phyloP scores from a whole-genome alignment of 2,797 vertebrate genomes.

The Halcyon leucocephala region DNA sequence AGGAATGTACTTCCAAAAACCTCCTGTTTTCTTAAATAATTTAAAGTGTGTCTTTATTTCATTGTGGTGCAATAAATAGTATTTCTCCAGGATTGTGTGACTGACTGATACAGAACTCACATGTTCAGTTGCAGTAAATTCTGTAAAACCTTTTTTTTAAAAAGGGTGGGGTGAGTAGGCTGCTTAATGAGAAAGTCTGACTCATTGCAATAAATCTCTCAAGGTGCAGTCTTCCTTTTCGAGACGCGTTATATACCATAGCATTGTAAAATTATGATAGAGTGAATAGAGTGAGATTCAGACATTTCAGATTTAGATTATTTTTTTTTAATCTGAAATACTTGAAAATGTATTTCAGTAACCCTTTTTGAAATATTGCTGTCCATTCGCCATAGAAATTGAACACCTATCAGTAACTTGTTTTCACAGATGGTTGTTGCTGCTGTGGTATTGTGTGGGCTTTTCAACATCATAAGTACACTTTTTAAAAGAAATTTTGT shows the following conservation, averaged over 20 bases:
- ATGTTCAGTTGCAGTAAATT: not conserved
- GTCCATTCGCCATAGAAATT: not conserved
- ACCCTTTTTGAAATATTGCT: not conserved
- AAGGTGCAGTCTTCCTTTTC: not conserved
- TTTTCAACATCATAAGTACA: not conserved
- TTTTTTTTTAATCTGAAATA: not conserved
- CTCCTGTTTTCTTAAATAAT: not conserved
- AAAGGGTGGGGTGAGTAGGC: not conserved
- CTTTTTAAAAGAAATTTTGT: not conserved
- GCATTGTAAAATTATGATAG: not conserved
- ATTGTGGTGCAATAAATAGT: not conserved
- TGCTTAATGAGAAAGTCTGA: conserved; percentile 44
- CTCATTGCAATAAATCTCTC: not conserved
- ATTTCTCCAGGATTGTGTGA: not conserved
- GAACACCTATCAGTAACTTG: not conserved
- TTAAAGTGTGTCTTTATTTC: not conserved
- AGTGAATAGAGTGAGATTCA: not conserved
- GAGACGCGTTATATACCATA: not conserved
- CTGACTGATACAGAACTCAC: not conserved
- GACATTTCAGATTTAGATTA: not conserved
- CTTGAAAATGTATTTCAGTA: not conserved
- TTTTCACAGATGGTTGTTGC: not conserved
- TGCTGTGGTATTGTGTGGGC: not conserved
- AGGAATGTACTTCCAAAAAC: not conserved
- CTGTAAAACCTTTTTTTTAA: not conserved